Percentiles rank a stretch among this genome's conserved stretches.
These are phyloP conservation scores for Chrysocyon brachyurus DNA, from an alignment of 2,797 vertebrate species.

Conservation along the genomic window DNA sequence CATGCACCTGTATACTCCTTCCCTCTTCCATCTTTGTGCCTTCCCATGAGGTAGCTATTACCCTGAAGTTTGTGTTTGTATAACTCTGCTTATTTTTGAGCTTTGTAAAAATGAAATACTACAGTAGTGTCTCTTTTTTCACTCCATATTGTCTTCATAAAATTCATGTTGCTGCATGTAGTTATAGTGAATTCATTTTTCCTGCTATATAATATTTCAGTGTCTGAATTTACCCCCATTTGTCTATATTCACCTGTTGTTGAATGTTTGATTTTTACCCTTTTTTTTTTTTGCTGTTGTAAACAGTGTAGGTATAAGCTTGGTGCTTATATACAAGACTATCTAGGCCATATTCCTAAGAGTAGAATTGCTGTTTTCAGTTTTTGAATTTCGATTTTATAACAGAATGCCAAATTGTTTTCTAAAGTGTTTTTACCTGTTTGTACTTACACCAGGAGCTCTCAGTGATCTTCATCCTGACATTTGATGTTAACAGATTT, in stretches of 20 bases:
- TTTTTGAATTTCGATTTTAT: not conserved
- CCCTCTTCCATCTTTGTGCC: not conserved
- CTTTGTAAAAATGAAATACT: slow-evolving; percentile 38
- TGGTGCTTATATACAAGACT: not conserved
- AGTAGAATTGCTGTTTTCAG: not conserved
- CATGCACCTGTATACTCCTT: not conserved
- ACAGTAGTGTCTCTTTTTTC: not conserved
- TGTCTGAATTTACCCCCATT: not conserved
- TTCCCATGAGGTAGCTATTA: not conserved
- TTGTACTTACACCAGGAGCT: not conserved
- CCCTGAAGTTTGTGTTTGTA: not conserved
- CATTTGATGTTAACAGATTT: slow-evolving; percentile 26
- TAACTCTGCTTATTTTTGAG: not conserved
- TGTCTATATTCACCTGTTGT: not conserved
- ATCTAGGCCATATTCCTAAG: not conserved
- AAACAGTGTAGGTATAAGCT: not conserved
- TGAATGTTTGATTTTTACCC: not conserved
- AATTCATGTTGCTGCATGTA: not conserved
- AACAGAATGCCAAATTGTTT: slow-evolving; percentile 4
- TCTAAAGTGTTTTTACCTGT: slow-evolving; percentile 7
- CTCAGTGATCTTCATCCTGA: not conserved
- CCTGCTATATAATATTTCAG: not conserved
- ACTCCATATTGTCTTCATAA: not conserved
- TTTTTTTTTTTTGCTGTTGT: slow-evolving; percentile 41
- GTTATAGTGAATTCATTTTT: slow-evolving; percentile 27